Conservation (phyloP, 2,797 vertebrate genomes). For the Gymnoscopelus braueri region DNA sequence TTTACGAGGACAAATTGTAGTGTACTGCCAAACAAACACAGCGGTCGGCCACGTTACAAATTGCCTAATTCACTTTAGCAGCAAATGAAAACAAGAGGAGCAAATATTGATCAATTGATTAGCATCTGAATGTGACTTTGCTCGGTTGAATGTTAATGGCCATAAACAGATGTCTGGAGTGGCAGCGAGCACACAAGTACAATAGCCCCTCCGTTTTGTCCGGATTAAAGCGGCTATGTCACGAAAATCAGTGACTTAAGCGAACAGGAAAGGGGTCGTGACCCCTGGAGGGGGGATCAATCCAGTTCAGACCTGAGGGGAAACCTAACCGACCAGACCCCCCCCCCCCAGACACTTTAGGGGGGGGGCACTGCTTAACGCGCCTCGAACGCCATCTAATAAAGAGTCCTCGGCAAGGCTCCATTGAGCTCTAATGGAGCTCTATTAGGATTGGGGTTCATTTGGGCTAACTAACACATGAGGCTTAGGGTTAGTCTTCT, state of each 20-base stretch:
- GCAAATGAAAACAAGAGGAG: slow-evolving; percentile 66
- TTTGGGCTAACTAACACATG: background rate
- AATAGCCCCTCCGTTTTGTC: slow-evolving; percentile 41
- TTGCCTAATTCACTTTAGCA: slow-evolving; percentile 60
- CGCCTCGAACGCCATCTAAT: background rate
- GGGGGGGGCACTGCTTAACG: background rate
- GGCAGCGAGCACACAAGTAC: slow-evolving; percentile 17
- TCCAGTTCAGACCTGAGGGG: slow-evolving; percentile 34
- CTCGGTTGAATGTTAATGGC: slow-evolving; percentile 69
- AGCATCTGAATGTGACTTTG: slow-evolving; percentile 77
- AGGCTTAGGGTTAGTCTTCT: background rate
- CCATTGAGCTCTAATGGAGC: slow-evolving; percentile 18
- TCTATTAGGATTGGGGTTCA: background rate
- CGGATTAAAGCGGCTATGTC: slow-evolving; percentile 61
- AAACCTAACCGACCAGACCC: slow-evolving; percentile 10
- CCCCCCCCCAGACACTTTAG: background rate
- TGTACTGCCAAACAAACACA: slow-evolving; percentile 50
- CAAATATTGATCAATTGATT: slow-evolving; percentile 80
- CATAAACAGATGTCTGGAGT: slow-evolving; percentile 64
- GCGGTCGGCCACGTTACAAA: slow-evolving; percentile 50
- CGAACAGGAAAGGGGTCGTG: slow-evolving; percentile 55
- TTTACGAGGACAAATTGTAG: slow-evolving; percentile 56
- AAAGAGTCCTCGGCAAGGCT: slow-evolving; percentile 16
- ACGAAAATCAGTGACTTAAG: slow-evolving; percentile 67
- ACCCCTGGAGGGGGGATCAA: slow-evolving; percentile 44